Conservation (phyloP, 30 jellyfish, hydroid and myxozoan genomes). For the Pseudorhiza aurosa region DNA sequence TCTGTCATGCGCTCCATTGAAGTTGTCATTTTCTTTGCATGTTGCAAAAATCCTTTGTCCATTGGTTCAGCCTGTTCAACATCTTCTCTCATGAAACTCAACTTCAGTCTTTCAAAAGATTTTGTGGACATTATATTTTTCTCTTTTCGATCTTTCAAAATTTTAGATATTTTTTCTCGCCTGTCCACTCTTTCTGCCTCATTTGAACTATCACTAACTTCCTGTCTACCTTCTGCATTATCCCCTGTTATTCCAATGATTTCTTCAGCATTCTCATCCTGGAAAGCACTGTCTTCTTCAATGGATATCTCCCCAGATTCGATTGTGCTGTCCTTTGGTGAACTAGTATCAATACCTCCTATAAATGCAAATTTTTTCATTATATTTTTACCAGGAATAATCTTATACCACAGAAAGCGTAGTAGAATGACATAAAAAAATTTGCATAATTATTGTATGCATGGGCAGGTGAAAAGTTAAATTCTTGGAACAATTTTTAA, state of each 20-base stretch:
- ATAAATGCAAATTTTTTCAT: not conserved
- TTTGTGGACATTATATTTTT: slow-evolving; percentile 13
- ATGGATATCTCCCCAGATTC: slow-evolving; percentile 43
- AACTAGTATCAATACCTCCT: slow-evolving; percentile 38
- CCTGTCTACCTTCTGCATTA: slow-evolving; percentile 35
- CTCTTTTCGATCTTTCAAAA: slow-evolving; percentile 23
- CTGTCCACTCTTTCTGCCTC: slow-evolving; percentile 18
- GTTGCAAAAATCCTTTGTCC: slow-evolving; percentile 38
- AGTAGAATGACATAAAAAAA: slow-evolving; percentile 9
- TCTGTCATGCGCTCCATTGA: slow-evolving; percentile 66
- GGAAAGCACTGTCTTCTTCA: slow-evolving; percentile 10
- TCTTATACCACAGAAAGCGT: slow-evolving; percentile 26
- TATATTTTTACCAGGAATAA: slow-evolving; percentile 17
- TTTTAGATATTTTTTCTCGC: slow-evolving; percentile 26
- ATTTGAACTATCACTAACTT: slow-evolving; percentile 17
- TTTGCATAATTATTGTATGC: slow-evolving; percentile 10
- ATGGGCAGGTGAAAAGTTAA: slow-evolving; percentile 8
- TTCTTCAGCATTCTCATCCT: slow-evolving; percentile 32
- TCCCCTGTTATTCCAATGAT: slow-evolving; percentile 27
- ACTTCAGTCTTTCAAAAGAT: slow-evolving; percentile 28
- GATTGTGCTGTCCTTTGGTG: slow-evolving; percentile 15
- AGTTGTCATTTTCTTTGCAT: slow-evolving; percentile 51
- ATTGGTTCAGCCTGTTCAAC: slow-evolving; percentile 47
- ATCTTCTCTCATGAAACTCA: slow-evolving; percentile 25
- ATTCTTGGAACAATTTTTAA: slow-evolving; percentile 18